A percentile compares a stretch with the other conserved stretches of the same genome.
Evolutionary conservation across 2,113 vertebrate species (phyloP).

Genomic region (Channa argus): DNA sequence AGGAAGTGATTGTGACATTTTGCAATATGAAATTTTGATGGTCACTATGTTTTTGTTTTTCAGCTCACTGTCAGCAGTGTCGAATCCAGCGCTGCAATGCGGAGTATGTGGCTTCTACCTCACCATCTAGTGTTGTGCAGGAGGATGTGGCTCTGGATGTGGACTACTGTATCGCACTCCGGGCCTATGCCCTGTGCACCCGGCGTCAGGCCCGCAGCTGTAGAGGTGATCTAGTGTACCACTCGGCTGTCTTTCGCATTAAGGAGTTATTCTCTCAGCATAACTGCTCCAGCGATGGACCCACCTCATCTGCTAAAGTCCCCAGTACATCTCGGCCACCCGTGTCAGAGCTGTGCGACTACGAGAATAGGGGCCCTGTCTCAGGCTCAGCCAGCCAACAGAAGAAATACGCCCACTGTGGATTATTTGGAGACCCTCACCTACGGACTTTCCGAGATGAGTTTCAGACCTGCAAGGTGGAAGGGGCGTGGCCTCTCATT

Average conservation of each 20-base stretch:
- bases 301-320: conserved; percentile 81
- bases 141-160: conserved; percentile 78
- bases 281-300: conserved; percentile 88
- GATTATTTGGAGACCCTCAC: conserved; percentile 88
- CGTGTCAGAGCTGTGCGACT: conserved; percentile 81
- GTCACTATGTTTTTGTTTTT: conserved; percentile 14
- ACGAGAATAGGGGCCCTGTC: conserved; percentile 74
- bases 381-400: conserved; percentile 66
- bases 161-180: conserved; percentile 86
- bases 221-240: conserved; percentile 86
- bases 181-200: conserved; percentile 85
- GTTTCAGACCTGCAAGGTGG: conserved; percentile 89
- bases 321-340: conserved; percentile 76
- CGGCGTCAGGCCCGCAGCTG: conserved; percentile 83
- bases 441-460: conserved; percentile 87
- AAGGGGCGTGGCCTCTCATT: conserved; percentile 88
- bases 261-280: conserved; percentile 87
- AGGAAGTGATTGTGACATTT: not conserved
- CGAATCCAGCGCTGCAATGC: conserved; percentile 87
- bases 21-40: not conserved
- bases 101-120: conserved; percentile 84
- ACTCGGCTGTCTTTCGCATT: conserved; percentile 86
- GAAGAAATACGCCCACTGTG: conserved; percentile 87
- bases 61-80: conserved; percentile 87
- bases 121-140: conserved; percentile 80